phyloP scores from a whole-genome alignment of 2,113 vertebrate species.

The Pluvianellus socialis region DNA sequence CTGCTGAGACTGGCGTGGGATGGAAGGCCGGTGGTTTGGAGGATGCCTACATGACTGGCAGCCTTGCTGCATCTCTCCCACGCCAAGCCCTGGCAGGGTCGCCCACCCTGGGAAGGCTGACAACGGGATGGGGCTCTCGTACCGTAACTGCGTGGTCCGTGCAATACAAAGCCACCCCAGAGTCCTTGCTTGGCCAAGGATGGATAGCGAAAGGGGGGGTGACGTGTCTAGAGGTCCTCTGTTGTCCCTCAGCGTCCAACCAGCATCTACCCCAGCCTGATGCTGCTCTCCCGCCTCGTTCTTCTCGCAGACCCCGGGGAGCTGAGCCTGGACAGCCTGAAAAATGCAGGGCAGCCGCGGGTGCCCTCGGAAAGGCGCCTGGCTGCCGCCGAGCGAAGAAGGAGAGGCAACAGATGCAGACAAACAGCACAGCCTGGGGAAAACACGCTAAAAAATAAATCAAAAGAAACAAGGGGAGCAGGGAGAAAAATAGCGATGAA shows the following conservation, averaged over 20 bases:
- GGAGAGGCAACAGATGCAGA: not conserved
- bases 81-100: not conserved
- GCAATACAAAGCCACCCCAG: fast-evolving
- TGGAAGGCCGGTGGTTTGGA: not conserved
- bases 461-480: conserved; percentile 55
- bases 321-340: not conserved
- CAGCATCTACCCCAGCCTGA: not conserved
- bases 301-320: not conserved
- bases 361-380: fast-evolving
- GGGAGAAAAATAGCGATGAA: conserved; percentile 59
- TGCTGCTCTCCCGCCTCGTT: not conserved
- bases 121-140: not conserved
- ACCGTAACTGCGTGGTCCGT: fast-evolving
- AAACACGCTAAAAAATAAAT: conserved; percentile 60
- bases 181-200: not conserved
- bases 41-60: not conserved
- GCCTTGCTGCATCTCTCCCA: not conserved
- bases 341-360: not conserved
- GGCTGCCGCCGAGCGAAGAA: not conserved
- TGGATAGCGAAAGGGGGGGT: not conserved
- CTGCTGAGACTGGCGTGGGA: not conserved
- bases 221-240: not conserved
- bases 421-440: not conserved
- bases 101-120: not conserved
- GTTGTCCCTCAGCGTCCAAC: not conserved